phyloP scores from a whole-genome alignment of 1,140 invertebrate genomes.

The Leptonema lineaticorne region DNA sequence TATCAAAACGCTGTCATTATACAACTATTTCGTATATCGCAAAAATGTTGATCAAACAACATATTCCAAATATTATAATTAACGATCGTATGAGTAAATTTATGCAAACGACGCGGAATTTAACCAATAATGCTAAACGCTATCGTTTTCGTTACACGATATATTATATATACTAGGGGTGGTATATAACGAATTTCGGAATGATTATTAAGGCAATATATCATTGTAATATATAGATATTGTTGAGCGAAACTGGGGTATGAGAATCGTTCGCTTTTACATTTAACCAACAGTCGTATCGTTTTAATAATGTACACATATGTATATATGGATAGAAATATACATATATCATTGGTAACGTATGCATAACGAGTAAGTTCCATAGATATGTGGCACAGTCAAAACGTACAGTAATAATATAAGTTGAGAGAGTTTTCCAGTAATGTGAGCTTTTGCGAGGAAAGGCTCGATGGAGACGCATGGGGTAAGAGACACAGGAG shows the following conservation, averaged over 20 bases:
- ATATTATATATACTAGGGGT: too few species aligned
- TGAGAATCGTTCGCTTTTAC: neutral
- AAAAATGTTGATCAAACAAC: too few species aligned
- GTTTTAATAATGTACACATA: constrained; percentile 17
- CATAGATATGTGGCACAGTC: neutral
- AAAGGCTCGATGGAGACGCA: neutral
- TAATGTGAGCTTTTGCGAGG: neutral
- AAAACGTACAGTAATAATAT: constrained; percentile 1
- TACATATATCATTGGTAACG: constrained; percentile 12
- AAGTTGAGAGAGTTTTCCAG: too few species aligned
- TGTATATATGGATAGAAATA: too few species aligned
- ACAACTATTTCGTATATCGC: too few species aligned
- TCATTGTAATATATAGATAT: constrained; percentile 1
- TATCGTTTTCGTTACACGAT: too few species aligned
- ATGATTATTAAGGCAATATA: constrained; percentile 18
- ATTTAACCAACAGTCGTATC: constrained; percentile 4
- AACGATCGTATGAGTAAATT: too few species aligned
- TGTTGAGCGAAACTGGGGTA: neutral
- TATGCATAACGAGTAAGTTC: neutral
- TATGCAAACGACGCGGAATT: too few species aligned
- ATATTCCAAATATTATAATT: too few species aligned
- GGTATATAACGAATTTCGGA: too few species aligned
- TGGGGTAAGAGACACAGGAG: neutral
- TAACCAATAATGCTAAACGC: too few species aligned
- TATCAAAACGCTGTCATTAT: too few species aligned